Conservation (phyloP, 1,140 invertebrate species). For the Holotrichia oblita region DNA sequence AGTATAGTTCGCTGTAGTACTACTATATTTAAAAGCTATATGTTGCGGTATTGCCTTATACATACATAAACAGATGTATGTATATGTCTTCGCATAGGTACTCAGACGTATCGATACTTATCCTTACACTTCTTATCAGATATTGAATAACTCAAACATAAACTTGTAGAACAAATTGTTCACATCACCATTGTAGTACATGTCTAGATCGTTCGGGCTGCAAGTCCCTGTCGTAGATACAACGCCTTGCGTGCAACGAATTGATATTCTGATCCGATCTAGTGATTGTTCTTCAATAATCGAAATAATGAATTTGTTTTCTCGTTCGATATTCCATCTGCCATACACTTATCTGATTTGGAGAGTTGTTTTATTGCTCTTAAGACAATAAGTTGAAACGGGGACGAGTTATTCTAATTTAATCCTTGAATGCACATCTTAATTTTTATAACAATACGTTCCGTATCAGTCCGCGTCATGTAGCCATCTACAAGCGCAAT, state of each 20-base stretch:
- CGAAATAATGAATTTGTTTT: constrained; percentile 30
- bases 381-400: constrained; percentile 11
- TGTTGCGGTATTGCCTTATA: not conserved
- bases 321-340: not conserved
- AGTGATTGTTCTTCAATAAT: constrained; percentile 21
- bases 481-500: not conserved
- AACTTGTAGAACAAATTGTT: constrained; percentile 18
- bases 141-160: constrained; percentile 22
- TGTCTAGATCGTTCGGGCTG: not conserved
- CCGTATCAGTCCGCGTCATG: not conserved
- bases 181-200: not conserved
- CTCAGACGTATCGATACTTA: not conserved
- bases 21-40: too few species aligned
- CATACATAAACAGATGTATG: not conserved
- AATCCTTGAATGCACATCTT: not conserved
- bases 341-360: constrained; percentile 1
- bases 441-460: constrained; percentile 12
- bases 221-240: not conserved
- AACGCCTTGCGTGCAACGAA: constrained; percentile 10
- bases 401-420: constrained; percentile 5
- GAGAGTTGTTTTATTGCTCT: constrained; percentile 10
- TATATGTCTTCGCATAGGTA: not conserved
- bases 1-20: too few species aligned
- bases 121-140: constrained; percentile 22
- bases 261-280: constrained; percentile 31